A percentile compares a stretch with the other conserved stretches of the same genome.
Evolutionary conservation across 2,797 vertebrate genomes (phyloP).

Genomic region (Hafferia zeledoni): DNA sequence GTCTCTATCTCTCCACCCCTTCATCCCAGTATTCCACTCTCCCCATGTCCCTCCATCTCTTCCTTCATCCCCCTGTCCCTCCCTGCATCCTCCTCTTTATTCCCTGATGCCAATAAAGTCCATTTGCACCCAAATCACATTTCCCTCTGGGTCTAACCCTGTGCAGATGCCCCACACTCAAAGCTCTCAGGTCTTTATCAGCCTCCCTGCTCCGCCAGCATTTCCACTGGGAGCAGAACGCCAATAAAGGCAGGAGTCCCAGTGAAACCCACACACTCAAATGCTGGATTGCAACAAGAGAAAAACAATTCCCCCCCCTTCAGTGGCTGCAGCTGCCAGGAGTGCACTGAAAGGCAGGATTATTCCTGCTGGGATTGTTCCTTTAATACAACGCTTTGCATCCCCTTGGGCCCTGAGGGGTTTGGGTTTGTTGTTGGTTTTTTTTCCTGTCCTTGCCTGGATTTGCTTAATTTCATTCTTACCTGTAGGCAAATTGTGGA

Average conservation of each 20-base stretch:
- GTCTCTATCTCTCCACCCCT: neutral
- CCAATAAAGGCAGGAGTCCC: neutral
- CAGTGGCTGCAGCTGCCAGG: neutral
- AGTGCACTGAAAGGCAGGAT: neutral
- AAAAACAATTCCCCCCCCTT: neutral
- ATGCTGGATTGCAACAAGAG: neutral
- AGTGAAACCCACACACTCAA: neutral
- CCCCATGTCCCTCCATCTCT: neutral
- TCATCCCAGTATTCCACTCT: neutral
- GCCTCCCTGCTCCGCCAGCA: fast-evolving
- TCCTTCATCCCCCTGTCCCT: neutral
- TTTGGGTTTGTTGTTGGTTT: neutral
- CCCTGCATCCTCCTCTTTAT: neutral
- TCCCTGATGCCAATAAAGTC: neutral
- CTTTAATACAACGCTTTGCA: neutral
- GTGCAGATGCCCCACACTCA: fast-evolving
- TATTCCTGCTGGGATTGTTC: neutral
- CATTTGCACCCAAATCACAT: neutral
- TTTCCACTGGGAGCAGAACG: neutral
- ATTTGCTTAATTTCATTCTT: neutral
- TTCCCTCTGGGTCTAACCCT: neutral
- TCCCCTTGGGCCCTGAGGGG: neutral
- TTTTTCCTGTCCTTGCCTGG: neutral
- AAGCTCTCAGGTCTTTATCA: neutral
- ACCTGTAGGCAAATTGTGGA: neutral